These are phyloP conservation scores for Macaria liturata DNA, from an alignment of 2,888 invertebrate genomes.

Conservation along the genomic window DNA sequence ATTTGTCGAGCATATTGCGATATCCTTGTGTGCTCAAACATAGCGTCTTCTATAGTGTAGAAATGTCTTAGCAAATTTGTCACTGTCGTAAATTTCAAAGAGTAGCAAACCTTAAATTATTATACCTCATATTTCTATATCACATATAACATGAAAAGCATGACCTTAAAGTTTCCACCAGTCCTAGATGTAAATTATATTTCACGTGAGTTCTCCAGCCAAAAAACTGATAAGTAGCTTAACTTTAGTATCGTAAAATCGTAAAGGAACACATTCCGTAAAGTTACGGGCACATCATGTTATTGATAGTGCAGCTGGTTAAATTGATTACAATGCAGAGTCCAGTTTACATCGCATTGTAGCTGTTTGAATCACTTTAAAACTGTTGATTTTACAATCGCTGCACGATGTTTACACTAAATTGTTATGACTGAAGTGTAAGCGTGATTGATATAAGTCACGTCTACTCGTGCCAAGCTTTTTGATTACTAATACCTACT, in stretches of 20 bases:
- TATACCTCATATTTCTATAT: too few species aligned
- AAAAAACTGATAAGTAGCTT: too few species aligned
- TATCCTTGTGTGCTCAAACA: neutral
- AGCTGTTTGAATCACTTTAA: neutral
- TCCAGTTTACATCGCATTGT: neutral
- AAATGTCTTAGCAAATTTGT: neutral
- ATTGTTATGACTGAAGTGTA: conserved; percentile 11
- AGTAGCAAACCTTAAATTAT: too few species aligned
- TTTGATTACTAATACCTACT: conserved; percentile 15
- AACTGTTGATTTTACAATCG: conserved; percentile 13
- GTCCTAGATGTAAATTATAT: too few species aligned
- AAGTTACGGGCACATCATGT: neutral
- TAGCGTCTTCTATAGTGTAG: neutral
- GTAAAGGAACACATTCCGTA: too few species aligned
- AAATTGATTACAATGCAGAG: conserved; percentile 5
- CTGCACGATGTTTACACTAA: conserved; percentile 4
- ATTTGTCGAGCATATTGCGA: conserved; percentile 1
- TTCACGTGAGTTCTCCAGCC: too few species aligned
- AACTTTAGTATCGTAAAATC: too few species aligned
- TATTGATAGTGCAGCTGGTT: conserved; percentile 1
- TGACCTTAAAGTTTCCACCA: too few species aligned
- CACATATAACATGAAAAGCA: too few species aligned
- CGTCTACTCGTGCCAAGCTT: conserved; percentile 6
- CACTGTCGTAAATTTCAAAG: neutral
- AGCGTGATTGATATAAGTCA: conserved; percentile 15